Evolutionary conservation across 2,113 vertebrate genomes (phyloP).

Genomic region (Oreotrochilus melanogaster): DNA sequence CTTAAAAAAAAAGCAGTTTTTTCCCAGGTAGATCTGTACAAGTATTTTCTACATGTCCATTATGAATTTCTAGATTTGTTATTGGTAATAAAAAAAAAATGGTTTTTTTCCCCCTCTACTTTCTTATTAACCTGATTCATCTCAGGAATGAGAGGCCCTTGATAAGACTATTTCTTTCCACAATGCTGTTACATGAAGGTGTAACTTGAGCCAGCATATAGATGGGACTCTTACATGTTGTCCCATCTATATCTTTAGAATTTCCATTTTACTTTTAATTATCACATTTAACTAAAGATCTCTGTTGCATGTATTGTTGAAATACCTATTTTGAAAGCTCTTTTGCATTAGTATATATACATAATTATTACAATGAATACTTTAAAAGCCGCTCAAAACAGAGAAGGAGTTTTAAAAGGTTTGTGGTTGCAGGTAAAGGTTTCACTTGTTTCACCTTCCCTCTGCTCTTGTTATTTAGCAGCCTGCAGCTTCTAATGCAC

Average conservation of each 20-base stretch:
- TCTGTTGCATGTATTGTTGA: not conserved
- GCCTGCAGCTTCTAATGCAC: not conserved
- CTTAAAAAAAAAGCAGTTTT: not conserved
- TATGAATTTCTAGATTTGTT: not conserved
- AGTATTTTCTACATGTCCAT: not conserved
- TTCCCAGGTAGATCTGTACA: not conserved
- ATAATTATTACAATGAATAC: not conserved
- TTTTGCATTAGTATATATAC: not conserved
- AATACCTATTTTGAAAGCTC: not conserved
- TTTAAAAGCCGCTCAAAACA: not conserved
- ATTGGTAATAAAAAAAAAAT: not conserved
- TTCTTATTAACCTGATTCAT: not conserved
- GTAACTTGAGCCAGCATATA: not conserved
- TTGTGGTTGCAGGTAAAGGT: not conserved
- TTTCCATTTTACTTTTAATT: not conserved
- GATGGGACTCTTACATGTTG: not conserved
- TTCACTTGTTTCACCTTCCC: conserved; percentile 11
- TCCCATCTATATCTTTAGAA: not conserved
- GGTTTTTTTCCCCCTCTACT: not conserved
- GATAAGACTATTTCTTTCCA: not conserved
- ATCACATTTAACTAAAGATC: not conserved
- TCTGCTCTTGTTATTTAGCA: not conserved
- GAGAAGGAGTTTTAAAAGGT: not conserved
- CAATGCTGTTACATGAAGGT: not conserved
- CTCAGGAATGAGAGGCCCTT: not conserved